Percentiles rank a stretch among this genome's conserved stretches.
phyloP scores from a whole-genome alignment of 2,113 vertebrate genomes.

The Symphodus melops region DNA sequence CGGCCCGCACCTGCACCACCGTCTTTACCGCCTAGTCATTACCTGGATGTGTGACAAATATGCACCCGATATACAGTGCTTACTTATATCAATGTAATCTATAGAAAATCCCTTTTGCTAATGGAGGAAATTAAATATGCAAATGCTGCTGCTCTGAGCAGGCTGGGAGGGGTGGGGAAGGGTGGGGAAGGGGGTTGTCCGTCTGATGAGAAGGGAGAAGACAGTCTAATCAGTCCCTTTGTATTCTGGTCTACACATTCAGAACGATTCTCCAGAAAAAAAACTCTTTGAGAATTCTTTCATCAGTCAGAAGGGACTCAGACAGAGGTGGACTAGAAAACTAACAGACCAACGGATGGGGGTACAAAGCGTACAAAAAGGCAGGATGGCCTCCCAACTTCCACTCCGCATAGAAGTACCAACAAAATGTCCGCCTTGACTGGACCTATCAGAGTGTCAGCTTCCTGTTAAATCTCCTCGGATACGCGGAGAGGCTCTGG shows the following conservation, averaged over 20 bases:
- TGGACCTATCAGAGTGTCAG: conserved; percentile 27
- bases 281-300: conserved; percentile 18
- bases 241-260: conserved; percentile 45
- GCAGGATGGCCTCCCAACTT: conserved; percentile 30
- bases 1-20: conserved; percentile 70
- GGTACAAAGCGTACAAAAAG: not conserved
- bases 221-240: conserved; percentile 43
- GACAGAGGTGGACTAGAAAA: conserved; percentile 27
- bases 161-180: not conserved
- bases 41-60: conserved; percentile 74
- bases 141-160: conserved; percentile 60
- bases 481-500: conserved; percentile 39
- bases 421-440: conserved; percentile 56
- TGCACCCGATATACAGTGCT: conserved; percentile 66
- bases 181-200: not conserved
- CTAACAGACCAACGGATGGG: conserved; percentile 15
- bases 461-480: conserved; percentile 45
- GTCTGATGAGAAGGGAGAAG: conserved; percentile 24
- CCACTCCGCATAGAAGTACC: conserved; percentile 28
- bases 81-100: conserved; percentile 68
- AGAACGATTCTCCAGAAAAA: conserved; percentile 16
- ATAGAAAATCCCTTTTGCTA: conserved; percentile 54
- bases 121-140: conserved; percentile 65
- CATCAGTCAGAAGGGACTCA: conserved; percentile 13
- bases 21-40: conserved; percentile 72